Evolutionary conservation across 2,113 vertebrate genomes (phyloP).

Genomic region (Eudyptes chrysolophus): DNA sequence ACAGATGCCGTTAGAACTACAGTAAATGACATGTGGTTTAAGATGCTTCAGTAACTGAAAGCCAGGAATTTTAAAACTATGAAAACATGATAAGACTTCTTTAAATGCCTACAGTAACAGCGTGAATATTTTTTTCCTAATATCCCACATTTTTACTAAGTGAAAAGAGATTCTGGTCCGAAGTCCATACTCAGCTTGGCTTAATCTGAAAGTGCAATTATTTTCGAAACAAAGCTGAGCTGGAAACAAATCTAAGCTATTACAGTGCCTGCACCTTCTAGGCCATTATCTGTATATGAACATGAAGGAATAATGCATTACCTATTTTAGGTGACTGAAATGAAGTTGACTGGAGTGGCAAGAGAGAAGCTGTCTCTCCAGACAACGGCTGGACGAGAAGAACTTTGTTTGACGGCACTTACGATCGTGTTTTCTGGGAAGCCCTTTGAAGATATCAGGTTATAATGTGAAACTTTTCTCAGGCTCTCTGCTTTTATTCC

Average conservation of each 20-base stretch:
- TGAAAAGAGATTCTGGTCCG: not conserved
- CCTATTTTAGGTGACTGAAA: not conserved
- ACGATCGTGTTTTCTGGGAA: not conserved
- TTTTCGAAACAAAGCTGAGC: not conserved
- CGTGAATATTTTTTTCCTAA: not conserved
- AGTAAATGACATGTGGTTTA: not conserved
- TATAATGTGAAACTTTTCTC: not conserved
- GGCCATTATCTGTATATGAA: not conserved
- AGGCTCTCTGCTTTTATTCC: not conserved
- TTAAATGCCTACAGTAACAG: not conserved
- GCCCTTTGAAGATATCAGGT: not conserved
- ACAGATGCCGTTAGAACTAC: not conserved
- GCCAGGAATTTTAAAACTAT: not conserved
- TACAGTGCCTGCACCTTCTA: not conserved
- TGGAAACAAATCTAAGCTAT: not conserved
- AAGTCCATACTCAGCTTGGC: not conserved
- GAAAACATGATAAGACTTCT: not conserved
- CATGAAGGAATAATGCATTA: not conserved
- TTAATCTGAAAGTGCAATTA: not conserved
- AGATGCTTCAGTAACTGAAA: not conserved
- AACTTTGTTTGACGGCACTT: not conserved
- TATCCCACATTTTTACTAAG: not conserved
- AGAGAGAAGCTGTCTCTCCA: not conserved
- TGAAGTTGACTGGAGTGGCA: not conserved
- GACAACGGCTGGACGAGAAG: not conserved